phyloP scores from a whole-genome alignment of 2,113 vertebrate genomes.

The Xyliphius kryptos region DNA sequence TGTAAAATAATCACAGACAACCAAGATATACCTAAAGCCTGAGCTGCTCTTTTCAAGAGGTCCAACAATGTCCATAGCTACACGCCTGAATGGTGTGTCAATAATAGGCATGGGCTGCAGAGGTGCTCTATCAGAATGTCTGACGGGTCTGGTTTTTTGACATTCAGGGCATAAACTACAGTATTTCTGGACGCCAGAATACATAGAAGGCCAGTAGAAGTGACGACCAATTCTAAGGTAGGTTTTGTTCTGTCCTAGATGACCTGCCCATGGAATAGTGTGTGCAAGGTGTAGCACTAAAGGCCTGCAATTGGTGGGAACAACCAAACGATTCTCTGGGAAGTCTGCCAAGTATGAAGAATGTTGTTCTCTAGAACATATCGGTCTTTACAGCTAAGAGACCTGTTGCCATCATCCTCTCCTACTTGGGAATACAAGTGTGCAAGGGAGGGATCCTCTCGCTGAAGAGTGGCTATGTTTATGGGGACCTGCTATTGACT shows the following conservation, averaged over 20 bases:
- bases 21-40: background rate
- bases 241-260: background rate
- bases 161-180: background rate
- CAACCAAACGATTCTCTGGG: background rate
- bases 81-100: background rate
- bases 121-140: background rate
- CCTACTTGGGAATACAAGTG: background rate
- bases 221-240: background rate
- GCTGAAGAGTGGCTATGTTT: background rate
- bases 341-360: background rate
- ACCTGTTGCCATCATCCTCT: background rate
- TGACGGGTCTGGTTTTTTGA: background rate
- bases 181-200: background rate
- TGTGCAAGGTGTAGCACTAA: conserved; percentile 3
- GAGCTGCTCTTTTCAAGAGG: background rate
- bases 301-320: background rate
- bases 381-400: background rate
- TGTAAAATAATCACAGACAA: background rate
- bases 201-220: conserved; percentile 6
- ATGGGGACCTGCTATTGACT: background rate
- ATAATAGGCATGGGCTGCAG: background rate
- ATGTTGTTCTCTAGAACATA: background rate
- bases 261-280: conserved; percentile 1
- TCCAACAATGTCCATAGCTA: background rate
- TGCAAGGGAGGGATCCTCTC: background rate